phyloP scores from a whole-genome alignment of 2,113 vertebrate genomes.

The Trichechus manatus region DNA sequence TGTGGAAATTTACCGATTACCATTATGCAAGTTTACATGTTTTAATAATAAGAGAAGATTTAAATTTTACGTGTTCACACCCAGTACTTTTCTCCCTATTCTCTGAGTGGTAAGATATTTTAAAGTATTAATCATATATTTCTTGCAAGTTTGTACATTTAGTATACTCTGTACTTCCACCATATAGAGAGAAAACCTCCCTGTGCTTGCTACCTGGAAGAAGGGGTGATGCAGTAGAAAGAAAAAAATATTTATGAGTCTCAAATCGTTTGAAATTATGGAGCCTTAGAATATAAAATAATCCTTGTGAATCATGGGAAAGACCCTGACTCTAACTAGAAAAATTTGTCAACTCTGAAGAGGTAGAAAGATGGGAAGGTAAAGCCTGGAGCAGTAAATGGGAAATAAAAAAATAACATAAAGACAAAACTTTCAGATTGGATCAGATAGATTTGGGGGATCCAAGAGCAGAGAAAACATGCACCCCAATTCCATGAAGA shows the following conservation, averaged over 20 bases:
- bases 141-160: background rate
- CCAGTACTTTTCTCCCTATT: background rate
- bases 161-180: background rate
- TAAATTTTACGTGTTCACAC: background rate
- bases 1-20: background rate
- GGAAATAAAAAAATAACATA: background rate
- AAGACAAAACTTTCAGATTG: background rate
- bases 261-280: background rate
- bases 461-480: no score
- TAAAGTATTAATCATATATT: background rate
- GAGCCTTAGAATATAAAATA: background rate
- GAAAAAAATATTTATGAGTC: background rate
- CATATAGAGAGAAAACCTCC: background rate
- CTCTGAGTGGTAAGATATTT: background rate
- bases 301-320: background rate
- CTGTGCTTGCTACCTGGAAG: background rate
- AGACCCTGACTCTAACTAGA: background rate
- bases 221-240: constrained; percentile 39
- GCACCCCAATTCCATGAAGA: background rate
- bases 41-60: background rate
- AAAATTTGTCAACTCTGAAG: background rate
- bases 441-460: no score
- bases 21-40: background rate
- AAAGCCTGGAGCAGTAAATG: background rate
- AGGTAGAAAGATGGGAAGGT: background rate